Percentiles rank a stretch among this genome's conserved stretches.
These are phyloP conservation scores for Peromyscus attwateri DNA, from an alignment of 2,797 vertebrate species.

Conservation along the genomic window DNA sequence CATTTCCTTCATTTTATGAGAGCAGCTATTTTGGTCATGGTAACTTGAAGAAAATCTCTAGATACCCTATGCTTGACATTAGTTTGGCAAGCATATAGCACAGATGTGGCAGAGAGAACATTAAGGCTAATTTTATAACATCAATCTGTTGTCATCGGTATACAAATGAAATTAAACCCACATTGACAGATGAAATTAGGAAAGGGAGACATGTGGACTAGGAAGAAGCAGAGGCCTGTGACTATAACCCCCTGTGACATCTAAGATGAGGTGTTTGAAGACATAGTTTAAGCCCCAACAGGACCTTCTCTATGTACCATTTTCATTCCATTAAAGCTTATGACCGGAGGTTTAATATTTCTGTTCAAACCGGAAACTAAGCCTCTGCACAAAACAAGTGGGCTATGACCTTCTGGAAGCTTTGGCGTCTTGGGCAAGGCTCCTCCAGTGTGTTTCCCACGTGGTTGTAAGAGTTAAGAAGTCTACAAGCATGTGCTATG, in stretches of 20 bases:
- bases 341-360: constrained; percentile 65
- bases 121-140: constrained; percentile 85
- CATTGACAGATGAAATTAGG: constrained; percentile 77
- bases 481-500: constrained; percentile 24
- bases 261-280: constrained; percentile 61
- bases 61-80: constrained; percentile 81
- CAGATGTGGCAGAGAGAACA: constrained; percentile 85
- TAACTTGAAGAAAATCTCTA: constrained; percentile 79
- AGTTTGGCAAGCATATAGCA: constrained; percentile 82
- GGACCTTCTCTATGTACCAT: background rate
- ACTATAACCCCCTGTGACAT: constrained; percentile 59
- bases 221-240: constrained; percentile 68
- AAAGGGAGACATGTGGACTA: constrained; percentile 68
- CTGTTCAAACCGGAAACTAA: constrained; percentile 43
- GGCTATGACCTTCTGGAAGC: background rate
- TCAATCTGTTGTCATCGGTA: constrained; percentile 85
- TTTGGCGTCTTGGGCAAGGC: background rate
- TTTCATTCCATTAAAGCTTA: constrained; percentile 51
- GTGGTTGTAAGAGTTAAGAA: background rate
- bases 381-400: background rate
- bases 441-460: background rate
- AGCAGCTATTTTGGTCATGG: constrained; percentile 70
- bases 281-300: constrained; percentile 11
- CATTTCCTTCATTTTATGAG: constrained; percentile 24
- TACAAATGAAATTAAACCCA: constrained; percentile 83